These are phyloP conservation scores for Lagopus muta DNA, from an alignment of 2,113 vertebrate species.

Conservation along the genomic window DNA sequence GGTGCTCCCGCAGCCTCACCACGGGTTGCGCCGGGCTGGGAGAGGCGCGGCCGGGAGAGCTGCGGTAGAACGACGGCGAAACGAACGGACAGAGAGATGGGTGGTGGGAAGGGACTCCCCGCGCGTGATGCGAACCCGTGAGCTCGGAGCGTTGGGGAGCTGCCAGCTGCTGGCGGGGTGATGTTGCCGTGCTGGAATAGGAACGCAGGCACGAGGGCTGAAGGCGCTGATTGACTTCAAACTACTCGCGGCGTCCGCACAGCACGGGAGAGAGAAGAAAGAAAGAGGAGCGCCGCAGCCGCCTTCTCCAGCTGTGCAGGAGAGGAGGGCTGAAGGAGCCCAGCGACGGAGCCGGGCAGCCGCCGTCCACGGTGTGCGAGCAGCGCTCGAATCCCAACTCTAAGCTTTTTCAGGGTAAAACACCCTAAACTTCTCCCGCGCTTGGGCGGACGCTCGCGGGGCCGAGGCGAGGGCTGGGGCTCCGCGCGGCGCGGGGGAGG, in stretches of 20 bases:
- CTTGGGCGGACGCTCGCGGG: neutral
- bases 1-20: no score
- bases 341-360: neutral
- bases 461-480: no score
- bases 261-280: neutral
- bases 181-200: neutral
- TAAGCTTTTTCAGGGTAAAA: neutral
- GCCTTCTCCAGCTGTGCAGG: neutral
- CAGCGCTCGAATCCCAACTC: neutral
- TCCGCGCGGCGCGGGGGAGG: neutral
- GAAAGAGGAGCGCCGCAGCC: neutral
- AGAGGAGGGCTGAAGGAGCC: neutral
- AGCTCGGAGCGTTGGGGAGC: neutral
- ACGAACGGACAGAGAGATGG: neutral
- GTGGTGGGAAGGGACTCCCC: neutral
- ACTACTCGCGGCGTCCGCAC: no score
- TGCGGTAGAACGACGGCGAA: neutral
- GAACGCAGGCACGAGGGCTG: neutral
- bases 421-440: neutral
- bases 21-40: neutral
- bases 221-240: neutral
- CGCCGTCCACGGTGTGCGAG: neutral
- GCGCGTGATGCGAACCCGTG: neutral
- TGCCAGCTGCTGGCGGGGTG: neutral
- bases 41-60: neutral